Evolutionary conservation across 2,888 invertebrate genomes (phyloP), one percentile per base, ranked within the genome.

Genomic region (Tortrix viridana): DNA sequence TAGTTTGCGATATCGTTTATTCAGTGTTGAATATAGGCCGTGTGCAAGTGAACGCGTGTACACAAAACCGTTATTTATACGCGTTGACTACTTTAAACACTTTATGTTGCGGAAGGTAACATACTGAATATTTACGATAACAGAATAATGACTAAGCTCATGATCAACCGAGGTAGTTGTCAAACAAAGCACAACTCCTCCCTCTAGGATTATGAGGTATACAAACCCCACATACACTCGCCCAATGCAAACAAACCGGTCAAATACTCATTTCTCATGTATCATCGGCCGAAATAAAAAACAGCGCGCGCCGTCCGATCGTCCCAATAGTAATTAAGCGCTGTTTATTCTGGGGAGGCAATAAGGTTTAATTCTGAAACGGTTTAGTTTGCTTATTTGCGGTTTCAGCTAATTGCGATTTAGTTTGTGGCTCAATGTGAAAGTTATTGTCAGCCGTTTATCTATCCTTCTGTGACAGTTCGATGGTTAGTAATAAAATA

Each of bases 251-350:
- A 65, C 65, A 65, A 48, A 19, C 46, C 60, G 22, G 43, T 41
- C 43, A 58, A 62, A 62, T 52, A 58, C 63, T 63, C 63, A 63
- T 63, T 53, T 53, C 65, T 65, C 60, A 23, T 60, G 65, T 65
- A 60, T 65, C 61, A 63, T 57, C 37, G 48, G 41, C 26, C 38
- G 38, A 65, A 65, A 65, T 60, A 65, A 60, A 65, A 65, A 65
- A 65, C 37, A 16, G 53, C 60, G 62, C 43, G 60, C 52, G 47
- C 50, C 59, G 44, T 26, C 56, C 65, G 58, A 65, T 32, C 61
- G 65, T 63, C 67, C 70, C 74, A 69, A 75, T 73, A 72, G 69
- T 75, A 74, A 74, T 74, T 74, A 74, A 73, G 65, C 67, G 49
- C 38, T 74, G 72, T 75, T 74, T 75, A 72, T 67, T 68, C 60